These are phyloP conservation scores for Nematopogon swammerdamellus DNA, from an alignment of 2,888 invertebrate genomes.

Conservation along the genomic window DNA sequence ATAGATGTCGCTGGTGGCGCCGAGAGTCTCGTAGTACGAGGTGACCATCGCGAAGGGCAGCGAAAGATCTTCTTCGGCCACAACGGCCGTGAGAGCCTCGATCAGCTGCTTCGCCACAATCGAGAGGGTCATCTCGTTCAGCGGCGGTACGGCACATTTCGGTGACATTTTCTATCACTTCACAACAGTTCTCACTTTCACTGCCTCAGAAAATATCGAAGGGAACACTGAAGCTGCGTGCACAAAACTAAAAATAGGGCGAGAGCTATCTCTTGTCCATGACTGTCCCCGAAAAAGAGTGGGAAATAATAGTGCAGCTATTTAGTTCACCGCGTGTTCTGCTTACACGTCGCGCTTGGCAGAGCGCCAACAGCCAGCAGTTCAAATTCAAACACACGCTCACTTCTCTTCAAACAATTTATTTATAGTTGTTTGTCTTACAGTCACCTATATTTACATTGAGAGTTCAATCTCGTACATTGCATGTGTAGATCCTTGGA, in stretches of 20 bases:
- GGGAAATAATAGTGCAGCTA: conserved; percentile 36
- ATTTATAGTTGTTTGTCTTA: not conserved
- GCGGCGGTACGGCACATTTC: conserved; percentile 55
- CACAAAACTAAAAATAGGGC: conserved; percentile 10
- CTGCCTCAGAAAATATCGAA: not conserved
- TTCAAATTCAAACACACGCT: conserved; percentile 45
- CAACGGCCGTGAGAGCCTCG: conserved; percentile 59
- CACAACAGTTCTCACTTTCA: not conserved
- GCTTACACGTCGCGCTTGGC: conserved; percentile 22
- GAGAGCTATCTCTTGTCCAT: conserved; percentile 31
- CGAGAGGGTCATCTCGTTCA: conserved; percentile 59
- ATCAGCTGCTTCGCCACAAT: conserved; percentile 61
- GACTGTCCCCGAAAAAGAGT: conserved; percentile 29
- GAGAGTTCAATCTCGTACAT: not conserved
- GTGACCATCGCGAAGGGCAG: conserved; percentile 59
- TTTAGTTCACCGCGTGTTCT: conserved; percentile 39
- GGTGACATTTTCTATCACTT: conserved; percentile 63
- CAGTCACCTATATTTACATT: not conserved
- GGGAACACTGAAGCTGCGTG: not conserved
- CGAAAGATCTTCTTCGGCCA: conserved; percentile 55
- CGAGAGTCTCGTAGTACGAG: conserved; percentile 56
- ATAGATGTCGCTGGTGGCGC: conserved; percentile 65
- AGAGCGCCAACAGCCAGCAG: conserved; percentile 34
- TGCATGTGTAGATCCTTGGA: not conserved
- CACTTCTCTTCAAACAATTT: conserved; percentile 13